Evolutionary conservation across 2,113 vertebrate genomes (phyloP), one percentile per base, ranked within the genome.

Genomic region (Stictonetta naevosa): DNA sequence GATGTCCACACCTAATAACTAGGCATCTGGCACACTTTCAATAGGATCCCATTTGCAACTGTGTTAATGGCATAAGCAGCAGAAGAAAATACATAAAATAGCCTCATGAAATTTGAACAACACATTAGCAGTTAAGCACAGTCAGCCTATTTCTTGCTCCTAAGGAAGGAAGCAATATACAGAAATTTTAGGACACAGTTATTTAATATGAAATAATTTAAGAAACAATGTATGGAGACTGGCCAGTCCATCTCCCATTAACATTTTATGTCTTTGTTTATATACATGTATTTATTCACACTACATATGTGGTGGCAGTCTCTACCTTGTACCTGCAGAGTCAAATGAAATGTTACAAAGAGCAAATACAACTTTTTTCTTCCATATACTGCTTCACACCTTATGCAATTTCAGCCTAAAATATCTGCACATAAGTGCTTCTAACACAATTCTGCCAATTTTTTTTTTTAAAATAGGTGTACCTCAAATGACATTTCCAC

Each of bases 31-130:
- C 67, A 88, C 11, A 4, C n/a, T 42, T 77, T 56, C 92, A 91
- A 25, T 33, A 60, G 56, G 19, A 93, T 87, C 93, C 92, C 76
- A 82, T 80, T 95, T 96, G 94, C 91, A 95, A 91, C 79, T 22
- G 74, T 36, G 33, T 40, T 69, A 86, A 92, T 48, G 36, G 85
- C 95, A 92, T 69, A 11, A 97, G 71, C 83, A 96, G 95, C 6
- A 0, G 74, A 83, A 91, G 66, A 84, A 92, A 95, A 96, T 69
- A 89, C 28, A 72, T 50, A 73, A 62, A 95, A 94, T 58, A 95
- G 79, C 63, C 77, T 96, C 64, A 46, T 56, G 66, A 94, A 94
- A 94, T 91, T 46, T 52, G 33, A 68, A 91, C 59, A 92, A 31
- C 40, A 68, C 33, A 22, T 21, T 62, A 60, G 66, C 7, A 48